phyloP scores from a whole-genome alignment of 2,888 invertebrate genomes.

The Eupeodes latifasciatus region DNA sequence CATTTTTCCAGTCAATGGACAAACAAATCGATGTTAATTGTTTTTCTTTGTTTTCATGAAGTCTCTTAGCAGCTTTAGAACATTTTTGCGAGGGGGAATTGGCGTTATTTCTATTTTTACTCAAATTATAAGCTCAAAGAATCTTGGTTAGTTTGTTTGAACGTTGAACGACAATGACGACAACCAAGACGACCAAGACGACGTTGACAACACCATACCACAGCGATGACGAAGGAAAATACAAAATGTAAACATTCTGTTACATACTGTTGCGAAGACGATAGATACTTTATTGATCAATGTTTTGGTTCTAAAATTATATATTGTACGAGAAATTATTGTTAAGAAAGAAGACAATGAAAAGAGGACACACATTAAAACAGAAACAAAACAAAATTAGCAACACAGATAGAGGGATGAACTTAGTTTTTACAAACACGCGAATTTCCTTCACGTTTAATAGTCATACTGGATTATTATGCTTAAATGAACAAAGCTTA shows the following conservation, averaged over 20 bases:
- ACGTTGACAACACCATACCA: conserved; percentile 4
- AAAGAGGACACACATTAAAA: not conserved
- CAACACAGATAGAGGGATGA: conserved; percentile 13
- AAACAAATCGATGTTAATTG: conserved; percentile 60
- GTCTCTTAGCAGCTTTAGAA: conserved; percentile 1
- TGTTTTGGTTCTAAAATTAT: conserved; percentile 57
- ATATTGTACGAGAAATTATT: conserved; percentile 17
- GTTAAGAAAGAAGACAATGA: conserved; percentile 17
- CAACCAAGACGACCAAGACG: too few relatives aligned
- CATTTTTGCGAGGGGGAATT: not conserved
- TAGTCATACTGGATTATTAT: conserved; percentile 34
- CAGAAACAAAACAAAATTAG: conserved; percentile 1
- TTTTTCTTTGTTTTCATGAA: conserved; percentile 15
- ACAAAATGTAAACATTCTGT: conserved; percentile 14
- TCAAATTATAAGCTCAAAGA: not conserved
- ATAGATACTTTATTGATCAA: conserved; percentile 52
- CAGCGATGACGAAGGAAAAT: not conserved
- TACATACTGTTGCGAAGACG: not conserved
- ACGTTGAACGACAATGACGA: too few relatives aligned
- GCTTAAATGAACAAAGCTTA: conserved; percentile 32
- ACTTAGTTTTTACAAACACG: conserved; percentile 31
- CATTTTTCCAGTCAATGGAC: conserved; percentile 24
- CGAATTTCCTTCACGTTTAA: conserved; percentile 39
- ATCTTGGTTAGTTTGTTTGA: conserved; percentile 5
- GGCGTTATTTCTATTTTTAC: not conserved